Base-by-base conservation (phyloP, 1,140 invertebrate species). In the Nixonia krombeini region DNA sequence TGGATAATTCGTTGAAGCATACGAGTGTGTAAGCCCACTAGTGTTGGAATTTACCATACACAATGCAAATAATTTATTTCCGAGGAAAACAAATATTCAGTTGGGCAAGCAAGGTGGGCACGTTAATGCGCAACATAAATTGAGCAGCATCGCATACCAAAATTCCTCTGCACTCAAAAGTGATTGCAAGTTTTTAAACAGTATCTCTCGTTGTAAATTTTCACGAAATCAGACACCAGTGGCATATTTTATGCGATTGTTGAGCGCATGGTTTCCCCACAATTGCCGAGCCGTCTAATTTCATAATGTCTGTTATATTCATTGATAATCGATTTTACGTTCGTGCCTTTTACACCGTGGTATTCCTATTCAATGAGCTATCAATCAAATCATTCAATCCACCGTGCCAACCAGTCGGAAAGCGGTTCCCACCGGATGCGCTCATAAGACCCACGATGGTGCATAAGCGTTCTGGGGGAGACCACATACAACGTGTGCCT, bases 381-480 rank as follows among this genome's bases (percentile, higher is more conserved):
- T 65, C 53, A 65, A 65, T 65, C n/a, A n/a, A n/a, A n/a, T n/a
- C 61, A 65, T 46, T 35, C 47, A 47, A 65, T 65, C 61, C 51
- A 15, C 8, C 45, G 18, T 38, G 38, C 9, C 33, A 40, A 38
- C 52, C 52, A 64, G 57, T 65, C 33, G 51, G 16, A 17, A 17
- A 16, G n/a, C 15, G 13, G n/a, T n/a, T 38, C 10, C 10, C 38
- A 41, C 17, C 5, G 25, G 8, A 35, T 15, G 3, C 18, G 31
- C 46, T 18, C 18, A 4, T 5, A 38, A 12, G 6, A 13, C 35
- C 16, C 35, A 26, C 28, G 44, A 33, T 46, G 29, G 10, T 31
- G 33, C 2, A 56, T 51, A 64, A 50, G 45, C 42, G 44, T 55
- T 55, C 47, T 42, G 31, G 18, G 37, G 18, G 2, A 1, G 17